Evolutionary conservation across 2,797 vertebrate genomes (phyloP), one percentile per base, ranked within the genome.

Genomic region (Garrulus glandarius): DNA sequence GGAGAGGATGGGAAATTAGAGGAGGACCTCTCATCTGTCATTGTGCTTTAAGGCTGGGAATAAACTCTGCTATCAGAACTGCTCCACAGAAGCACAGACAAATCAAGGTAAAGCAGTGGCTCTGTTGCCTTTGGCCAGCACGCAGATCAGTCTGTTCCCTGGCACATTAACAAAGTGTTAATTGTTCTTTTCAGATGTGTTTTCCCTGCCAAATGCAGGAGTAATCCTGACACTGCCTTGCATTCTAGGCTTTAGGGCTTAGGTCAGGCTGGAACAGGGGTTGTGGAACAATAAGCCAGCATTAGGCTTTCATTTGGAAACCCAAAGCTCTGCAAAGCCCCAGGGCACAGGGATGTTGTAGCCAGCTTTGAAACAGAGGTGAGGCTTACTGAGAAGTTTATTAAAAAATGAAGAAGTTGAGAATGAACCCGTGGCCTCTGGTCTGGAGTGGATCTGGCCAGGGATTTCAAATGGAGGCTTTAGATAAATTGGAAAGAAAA

Each of bases 121-220:
- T 4, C 46, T 20, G 87, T 26, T 23, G 76, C 95, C 96, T 96
- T 93, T 89, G 94, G 95, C 95, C 96, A 96, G 91, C 67, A 22
- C 39, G 78, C 69, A 96, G 94, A 96, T 97, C 92, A 94, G 79
- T 57, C 92, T 88, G 90, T 61, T 95, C 75, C 53, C 47, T 97
- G 95, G 91, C 92, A 89, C 94, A 87, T 97, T 97, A 97, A 92
- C 67, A 50, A 92, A 95, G 92, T 80, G 87, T 90, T 98, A 97
- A 98, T 97, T 97, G 96, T 95, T 96, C 93, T 94, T 98, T 97
- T 94, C 89, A 72, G 81, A 97, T 80, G 88, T 41, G 70, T 41
- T 97, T 81, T 65, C 95, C 90, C 91, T 97, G 95, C 96, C 97
- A 97, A 96, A 95, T 69, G 89, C 88, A 64, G 95, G 91, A 97